Evolutionary conservation across 2,797 vertebrate species (phyloP), one percentile per base, ranked within the genome.

Genomic region (Myiothlypis coronata): DNA sequence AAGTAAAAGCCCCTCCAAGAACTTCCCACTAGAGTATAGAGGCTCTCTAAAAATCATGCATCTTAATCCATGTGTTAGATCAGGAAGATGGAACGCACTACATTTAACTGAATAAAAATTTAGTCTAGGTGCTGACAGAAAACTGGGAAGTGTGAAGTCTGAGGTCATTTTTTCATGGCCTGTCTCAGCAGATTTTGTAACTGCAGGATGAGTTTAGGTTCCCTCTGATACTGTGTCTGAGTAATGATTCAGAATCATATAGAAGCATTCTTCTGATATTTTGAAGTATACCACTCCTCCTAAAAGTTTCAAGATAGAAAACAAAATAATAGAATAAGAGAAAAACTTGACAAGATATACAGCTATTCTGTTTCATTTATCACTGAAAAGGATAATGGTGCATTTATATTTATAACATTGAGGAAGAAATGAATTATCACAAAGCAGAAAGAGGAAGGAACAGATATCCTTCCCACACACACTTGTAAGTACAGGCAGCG

Each of bases 371-470:
- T 91, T 94, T 84, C 39, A 77, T 87, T 91, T 94, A 65, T 89
- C 93, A 83, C 75, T 70, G 61, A 88, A 95, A 90, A 95, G 13
- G 49, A 83, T 88, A 91, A 93, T 37, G 81, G 78, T 67, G 77
- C 75, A n/a, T 83, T 91, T 91, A n/a, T 75, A 90, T 70, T 83
- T 91, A 46, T 76, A 87, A 67, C 28, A 83, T 39, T 92, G 87
- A 96, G 47, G 28, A 95, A 63, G 69, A 97, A 97, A 97, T 81
- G 34, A 96, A 97, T 67, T 88, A 64, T 88, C 94, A 96, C 89
- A 68, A 74, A 89, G 61, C 57, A 94, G 74, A 77, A 96, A 87
- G 30, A 72, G 44, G 60, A 90, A 64, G 37, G 35, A 74, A 82
- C 24, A 93, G 64, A 85, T 47, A 75, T 8, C 5, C 32, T 92